phyloP scores from a whole-genome alignment of 2,888 invertebrate species.

The Ectobius pallidus region DNA sequence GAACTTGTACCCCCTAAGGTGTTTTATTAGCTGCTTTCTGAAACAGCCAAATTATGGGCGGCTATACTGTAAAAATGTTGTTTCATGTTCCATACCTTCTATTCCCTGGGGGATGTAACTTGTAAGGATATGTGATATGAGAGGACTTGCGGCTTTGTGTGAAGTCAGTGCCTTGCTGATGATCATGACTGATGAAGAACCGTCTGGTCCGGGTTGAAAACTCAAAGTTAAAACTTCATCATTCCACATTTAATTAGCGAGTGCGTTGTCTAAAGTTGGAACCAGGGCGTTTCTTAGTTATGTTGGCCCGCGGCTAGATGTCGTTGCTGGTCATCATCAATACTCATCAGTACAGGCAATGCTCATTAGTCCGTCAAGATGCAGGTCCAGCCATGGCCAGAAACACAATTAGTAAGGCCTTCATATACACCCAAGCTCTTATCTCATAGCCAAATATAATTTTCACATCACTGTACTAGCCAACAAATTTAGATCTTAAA shows the following conservation, averaged over 20 bases:
- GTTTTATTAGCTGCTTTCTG: slow-evolving; percentile 10
- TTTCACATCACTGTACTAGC: too few relatives aligned
- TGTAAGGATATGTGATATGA: background rate
- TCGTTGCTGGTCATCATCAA: slow-evolving; percentile 12
- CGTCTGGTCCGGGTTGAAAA: background rate
- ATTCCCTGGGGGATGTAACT: slow-evolving; percentile 5
- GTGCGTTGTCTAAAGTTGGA: slow-evolving; percentile 16
- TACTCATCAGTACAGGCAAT: slow-evolving; percentile 15
- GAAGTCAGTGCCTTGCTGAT: slow-evolving; percentile 12
- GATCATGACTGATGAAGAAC: slow-evolving; percentile 12
- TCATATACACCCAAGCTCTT: background rate
- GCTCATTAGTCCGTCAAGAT: slow-evolving; percentile 16
- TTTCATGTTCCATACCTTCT: background rate
- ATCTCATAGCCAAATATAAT: slow-evolving; percentile 18
- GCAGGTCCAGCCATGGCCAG: background rate
- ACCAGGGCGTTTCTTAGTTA: slow-evolving; percentile 16
- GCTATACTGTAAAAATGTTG: slow-evolving; percentile 6
- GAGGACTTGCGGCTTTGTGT: slow-evolving; percentile 1
- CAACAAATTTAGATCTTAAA: too few relatives aligned
- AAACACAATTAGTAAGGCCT: slow-evolving; percentile 1
- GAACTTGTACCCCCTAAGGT: background rate
- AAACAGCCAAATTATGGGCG: slow-evolving; percentile 11
- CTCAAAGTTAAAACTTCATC: slow-evolving; percentile 13
- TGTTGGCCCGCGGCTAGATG: background rate
- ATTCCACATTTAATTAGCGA: slow-evolving; percentile 22